Percentiles rank a stretch among this genome's conserved stretches.
These are phyloP conservation scores for Hetaerina americana DNA, from an alignment of 1,140 invertebrate genomes.

Conservation along the genomic window DNA sequence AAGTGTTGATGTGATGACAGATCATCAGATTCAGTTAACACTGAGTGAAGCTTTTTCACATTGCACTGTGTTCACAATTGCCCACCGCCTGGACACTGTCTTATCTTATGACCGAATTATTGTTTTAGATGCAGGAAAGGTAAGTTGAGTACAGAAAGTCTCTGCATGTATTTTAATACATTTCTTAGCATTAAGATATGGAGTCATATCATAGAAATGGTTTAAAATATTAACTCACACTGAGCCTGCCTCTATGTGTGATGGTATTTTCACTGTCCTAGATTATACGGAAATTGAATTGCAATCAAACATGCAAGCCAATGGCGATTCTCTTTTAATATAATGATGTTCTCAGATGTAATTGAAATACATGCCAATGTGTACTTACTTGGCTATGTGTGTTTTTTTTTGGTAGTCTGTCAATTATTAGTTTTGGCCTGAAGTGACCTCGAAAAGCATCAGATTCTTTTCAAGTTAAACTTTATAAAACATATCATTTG, in stretches of 20 bases:
- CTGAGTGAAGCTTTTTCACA: conserved; percentile 19
- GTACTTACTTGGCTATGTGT: no score
- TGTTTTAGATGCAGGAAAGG: conserved; percentile 32
- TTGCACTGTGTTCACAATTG: conserved; percentile 39
- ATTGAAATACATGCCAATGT: no score
- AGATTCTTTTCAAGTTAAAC: no score
- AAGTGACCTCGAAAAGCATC: no score
- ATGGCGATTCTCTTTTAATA: no score
- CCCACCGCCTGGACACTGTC: conserved; percentile 32
- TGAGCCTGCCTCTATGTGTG: not conserved
- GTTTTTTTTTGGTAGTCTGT: no score
- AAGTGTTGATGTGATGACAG: conserved; percentile 25
- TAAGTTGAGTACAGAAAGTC: conserved; percentile 6
- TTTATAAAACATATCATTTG: no score
- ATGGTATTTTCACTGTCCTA: not conserved
- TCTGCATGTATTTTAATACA: not conserved
- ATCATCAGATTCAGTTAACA: conserved; percentile 19
- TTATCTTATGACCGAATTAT: conserved; percentile 31
- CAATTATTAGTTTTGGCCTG: no score
- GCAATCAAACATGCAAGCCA: not conserved
- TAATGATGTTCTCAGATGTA: no score
- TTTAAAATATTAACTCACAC: not conserved
- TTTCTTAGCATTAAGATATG: not conserved
- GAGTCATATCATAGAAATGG: not conserved
- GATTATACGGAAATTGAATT: not conserved